Conservation (phyloP, 2,888 invertebrate species). For the Heterodera filipjevi region DNA sequence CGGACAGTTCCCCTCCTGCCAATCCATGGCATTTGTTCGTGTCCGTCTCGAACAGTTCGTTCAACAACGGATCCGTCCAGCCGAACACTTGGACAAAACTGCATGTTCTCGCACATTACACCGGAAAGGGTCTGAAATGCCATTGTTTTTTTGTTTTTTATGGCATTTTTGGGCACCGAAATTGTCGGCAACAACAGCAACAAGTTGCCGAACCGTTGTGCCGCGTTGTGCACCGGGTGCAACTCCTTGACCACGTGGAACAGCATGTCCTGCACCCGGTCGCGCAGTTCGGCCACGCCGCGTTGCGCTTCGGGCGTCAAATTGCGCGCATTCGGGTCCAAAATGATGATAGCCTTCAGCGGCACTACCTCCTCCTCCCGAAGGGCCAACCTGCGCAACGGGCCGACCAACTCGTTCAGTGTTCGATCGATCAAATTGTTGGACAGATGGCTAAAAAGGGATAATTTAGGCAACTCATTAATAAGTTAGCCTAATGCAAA, state of each 20-base stretch:
- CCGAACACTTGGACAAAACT: constrained; percentile 61
- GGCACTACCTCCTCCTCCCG: constrained; percentile 64
- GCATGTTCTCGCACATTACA: constrained; percentile 64
- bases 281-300: constrained; percentile 58
- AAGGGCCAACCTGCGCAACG: constrained; percentile 58
- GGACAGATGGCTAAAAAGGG: constrained; percentile 56
- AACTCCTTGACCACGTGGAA: constrained; percentile 64
- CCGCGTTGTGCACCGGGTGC: constrained; percentile 57
- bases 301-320: constrained; percentile 55
- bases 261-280: constrained; percentile 63
- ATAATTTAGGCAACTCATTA: too few species aligned
- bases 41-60: constrained; percentile 61
- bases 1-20: background rate
- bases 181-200: constrained; percentile 62
- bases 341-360: constrained; percentile 62
- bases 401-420: constrained; percentile 61
- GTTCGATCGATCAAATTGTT: constrained; percentile 64
- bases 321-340: constrained; percentile 63
- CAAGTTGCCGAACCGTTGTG: constrained; percentile 61
- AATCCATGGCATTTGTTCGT: constrained; percentile 17
- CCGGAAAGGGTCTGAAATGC: constrained; percentile 59
- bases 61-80: constrained; percentile 56
- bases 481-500: too few species aligned
- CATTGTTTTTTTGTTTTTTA: too few species aligned
- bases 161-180: constrained; percentile 45